Percentiles rank a stretch among this genome's conserved stretches.
Conservation (phyloP, 2,797 vertebrate species). For the Tachyglossus aculeatus region DNA sequence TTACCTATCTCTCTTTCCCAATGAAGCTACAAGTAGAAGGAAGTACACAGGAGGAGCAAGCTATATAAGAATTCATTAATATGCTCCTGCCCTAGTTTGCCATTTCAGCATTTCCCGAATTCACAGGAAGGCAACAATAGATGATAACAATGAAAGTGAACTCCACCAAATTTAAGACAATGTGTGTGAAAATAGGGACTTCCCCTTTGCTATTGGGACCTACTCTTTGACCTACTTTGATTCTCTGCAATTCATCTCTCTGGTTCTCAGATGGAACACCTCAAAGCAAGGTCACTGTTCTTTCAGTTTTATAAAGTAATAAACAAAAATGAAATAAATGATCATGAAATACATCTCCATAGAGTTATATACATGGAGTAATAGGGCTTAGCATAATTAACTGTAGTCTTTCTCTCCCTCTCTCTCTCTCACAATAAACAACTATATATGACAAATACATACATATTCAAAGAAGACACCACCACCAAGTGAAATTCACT, state of each 20-base stretch:
- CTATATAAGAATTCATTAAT: constrained; percentile 51
- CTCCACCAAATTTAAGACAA: constrained; percentile 68
- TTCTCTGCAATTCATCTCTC: constrained; percentile 12
- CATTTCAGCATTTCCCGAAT: constrained; percentile 68
- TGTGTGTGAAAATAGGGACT: constrained; percentile 50
- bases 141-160: constrained; percentile 66
- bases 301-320: background rate
- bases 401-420: no score
- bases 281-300: background rate
- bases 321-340: background rate
- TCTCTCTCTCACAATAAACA: no score
- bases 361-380: no score
- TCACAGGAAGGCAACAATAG: constrained; percentile 66
- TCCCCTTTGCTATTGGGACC: constrained; percentile 47
- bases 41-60: constrained; percentile 54
- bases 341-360: background rate
- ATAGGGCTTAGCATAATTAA: no score
- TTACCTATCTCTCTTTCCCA: constrained; percentile 1
- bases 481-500: no score
- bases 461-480: no score
- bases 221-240: constrained; percentile 38
- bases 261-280: constrained; percentile 11
- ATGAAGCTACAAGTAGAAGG: constrained; percentile 37
- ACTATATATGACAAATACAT: no score
- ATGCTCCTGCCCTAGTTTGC: constrained; percentile 60